Conservation (phyloP, 2,888 invertebrate genomes). For the Andrena praecox region DNA sequence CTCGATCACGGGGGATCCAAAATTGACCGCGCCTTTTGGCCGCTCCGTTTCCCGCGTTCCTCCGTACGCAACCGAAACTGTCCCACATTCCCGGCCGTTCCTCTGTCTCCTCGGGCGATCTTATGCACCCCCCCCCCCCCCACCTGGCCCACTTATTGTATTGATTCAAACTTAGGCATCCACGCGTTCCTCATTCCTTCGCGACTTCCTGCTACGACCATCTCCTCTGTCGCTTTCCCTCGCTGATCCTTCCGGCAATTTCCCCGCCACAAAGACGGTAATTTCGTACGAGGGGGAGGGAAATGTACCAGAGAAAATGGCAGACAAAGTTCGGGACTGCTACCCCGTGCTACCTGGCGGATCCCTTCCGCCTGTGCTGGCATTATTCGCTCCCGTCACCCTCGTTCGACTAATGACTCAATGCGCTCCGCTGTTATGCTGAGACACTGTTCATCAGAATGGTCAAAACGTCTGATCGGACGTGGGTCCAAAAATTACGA, state of each 20-base stretch:
- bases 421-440: not conserved
- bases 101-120: constrained; percentile 73
- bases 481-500: too few relatives aligned
- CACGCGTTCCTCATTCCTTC: constrained; percentile 73
- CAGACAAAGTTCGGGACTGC: constrained; percentile 3
- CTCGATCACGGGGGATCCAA: constrained; percentile 60
- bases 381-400: constrained; percentile 3
- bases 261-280: constrained; percentile 9
- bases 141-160: constrained; percentile 84
- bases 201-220: constrained; percentile 61
- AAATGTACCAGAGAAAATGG: constrained; percentile 34
- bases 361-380: not conserved
- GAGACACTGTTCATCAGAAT: too few relatives aligned
- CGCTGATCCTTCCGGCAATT: constrained; percentile 45
- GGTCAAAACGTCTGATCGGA: too few relatives aligned
- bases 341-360: not conserved
- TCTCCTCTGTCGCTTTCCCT: constrained; percentile 37
- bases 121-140: constrained; percentile 79
- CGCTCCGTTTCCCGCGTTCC: constrained; percentile 76
- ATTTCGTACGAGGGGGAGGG: constrained; percentile 2
- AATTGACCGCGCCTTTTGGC: constrained; percentile 78
- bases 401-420: not conserved
- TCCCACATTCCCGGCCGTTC: constrained; percentile 68
- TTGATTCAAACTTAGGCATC: constrained; percentile 83
- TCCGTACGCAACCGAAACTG: constrained; percentile 66